Base-by-base conservation (phyloP, 2,113 vertebrate genomes). In the Ameiurus melas region DNA sequence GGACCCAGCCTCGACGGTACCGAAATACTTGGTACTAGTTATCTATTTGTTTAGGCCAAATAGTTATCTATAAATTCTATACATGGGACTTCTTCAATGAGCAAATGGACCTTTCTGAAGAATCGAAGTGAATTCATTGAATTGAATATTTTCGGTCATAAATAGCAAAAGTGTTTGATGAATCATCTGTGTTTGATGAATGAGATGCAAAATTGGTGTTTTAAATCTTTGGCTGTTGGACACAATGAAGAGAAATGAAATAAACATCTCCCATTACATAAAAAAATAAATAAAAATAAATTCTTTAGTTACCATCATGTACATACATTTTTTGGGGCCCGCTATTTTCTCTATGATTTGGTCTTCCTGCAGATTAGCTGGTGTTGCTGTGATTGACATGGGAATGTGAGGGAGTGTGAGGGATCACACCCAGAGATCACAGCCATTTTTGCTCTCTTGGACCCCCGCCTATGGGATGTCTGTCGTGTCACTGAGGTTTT, bases 371-470 rank as follows among this genome's bases (percentile, higher is more conserved):
- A 4, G 1, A n/a, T 30, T 82, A 10, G 19, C 30, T 22, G 13
- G 30, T 82, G 55, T 36, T 6, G 20, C 55, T 82, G 30, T 36
- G 55, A 82, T 82, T 82, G 30, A 81, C 3, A 19, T 1, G n/a
- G 0, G 53, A 80, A 8, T 43, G 43, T 43, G 2, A 55, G 27
- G 17, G 16, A 79, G 1, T 0, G 73, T 13, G 14, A 5, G 1
- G 4, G 39, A 4, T 3, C n/a, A 3, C 78, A 33, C 7, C 27
- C 55, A 39, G 12, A 62, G 9, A 62, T 62, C 57, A 22, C 53
- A 83, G 80, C 22, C 80, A 83, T 33, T 39, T 62, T 83, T 39
- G 57, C 57, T 27, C 33, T 83, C 20, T 83, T 62, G 30, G 58
- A 82, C 33, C 62, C 5, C 16, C 0, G 30, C 9, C 55, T 13